phyloP scores from a whole-genome alignment of 2,113 vertebrate genomes.

The Cyanocitta stelleri region DNA sequence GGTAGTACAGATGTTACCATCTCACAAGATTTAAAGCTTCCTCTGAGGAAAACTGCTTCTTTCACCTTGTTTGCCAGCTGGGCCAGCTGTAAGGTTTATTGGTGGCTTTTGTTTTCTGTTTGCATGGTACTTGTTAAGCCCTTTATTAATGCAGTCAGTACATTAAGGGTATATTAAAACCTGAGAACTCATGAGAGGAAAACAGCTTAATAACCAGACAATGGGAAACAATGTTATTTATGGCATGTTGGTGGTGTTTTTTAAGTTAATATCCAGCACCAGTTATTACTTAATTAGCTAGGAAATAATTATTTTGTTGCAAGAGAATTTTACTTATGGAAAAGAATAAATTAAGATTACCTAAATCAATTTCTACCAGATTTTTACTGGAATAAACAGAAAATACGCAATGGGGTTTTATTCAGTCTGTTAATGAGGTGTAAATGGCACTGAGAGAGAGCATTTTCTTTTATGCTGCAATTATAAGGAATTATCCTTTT shows the following conservation, averaged over 20 bases:
- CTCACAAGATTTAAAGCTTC: not conserved
- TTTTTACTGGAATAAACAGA: not conserved
- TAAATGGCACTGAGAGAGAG: not conserved
- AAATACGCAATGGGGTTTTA: not conserved
- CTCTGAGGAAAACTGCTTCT: not conserved
- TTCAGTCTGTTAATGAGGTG: not conserved
- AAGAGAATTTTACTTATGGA: not conserved
- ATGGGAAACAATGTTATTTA: not conserved
- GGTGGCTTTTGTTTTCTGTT: conserved; percentile 38
- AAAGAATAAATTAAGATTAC: not conserved
- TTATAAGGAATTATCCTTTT: not conserved
- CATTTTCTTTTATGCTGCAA: not conserved
- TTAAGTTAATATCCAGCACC: not conserved
- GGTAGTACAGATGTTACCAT: conserved; percentile 28
- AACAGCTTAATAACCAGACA: not conserved
- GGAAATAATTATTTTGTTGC: not conserved
- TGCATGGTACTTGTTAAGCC: not conserved
- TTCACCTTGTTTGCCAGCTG: conserved; percentile 33
- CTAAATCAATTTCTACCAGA: not conserved
- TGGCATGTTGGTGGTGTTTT: not conserved
- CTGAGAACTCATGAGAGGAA: not conserved
- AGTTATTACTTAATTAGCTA: not conserved
- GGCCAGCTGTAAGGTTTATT: conserved; percentile 27
- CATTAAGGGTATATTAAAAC: conserved; percentile 10
- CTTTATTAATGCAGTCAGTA: not conserved